These are phyloP conservation scores for Yponomeuta cagnagella DNA, from an alignment of 2,888 invertebrate species.

Conservation along the genomic window DNA sequence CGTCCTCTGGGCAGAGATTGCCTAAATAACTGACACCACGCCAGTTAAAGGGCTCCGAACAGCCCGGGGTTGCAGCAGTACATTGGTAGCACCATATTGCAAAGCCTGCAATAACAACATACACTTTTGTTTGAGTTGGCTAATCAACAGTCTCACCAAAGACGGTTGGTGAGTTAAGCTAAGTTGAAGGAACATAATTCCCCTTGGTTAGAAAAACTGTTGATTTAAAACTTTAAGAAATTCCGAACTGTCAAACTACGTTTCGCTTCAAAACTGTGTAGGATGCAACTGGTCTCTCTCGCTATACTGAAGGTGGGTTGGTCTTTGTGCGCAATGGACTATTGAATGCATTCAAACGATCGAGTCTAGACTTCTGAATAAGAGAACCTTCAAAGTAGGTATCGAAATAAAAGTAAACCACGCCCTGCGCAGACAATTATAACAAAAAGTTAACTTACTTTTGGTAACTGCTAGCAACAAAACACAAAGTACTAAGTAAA, in stretches of 20 bases:
- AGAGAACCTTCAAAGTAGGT: not conserved
- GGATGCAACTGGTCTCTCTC: too few relatives aligned
- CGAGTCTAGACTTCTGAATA: not conserved
- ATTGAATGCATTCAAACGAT: not conserved
- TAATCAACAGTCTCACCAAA: not conserved
- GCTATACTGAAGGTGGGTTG: not conserved
- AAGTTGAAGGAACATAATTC: too few relatives aligned
- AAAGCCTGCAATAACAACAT: conserved; percentile 52
- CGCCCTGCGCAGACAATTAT: not conserved
- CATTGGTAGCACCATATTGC: conserved; percentile 93
- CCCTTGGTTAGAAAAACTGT: too few relatives aligned
- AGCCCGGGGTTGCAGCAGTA: conserved; percentile 92
- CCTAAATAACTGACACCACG: conserved; percentile 82
- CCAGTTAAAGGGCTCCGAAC: conserved; percentile 90
- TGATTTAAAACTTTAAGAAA: too few relatives aligned
- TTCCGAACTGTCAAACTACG: too few relatives aligned
- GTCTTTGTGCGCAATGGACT: not conserved
- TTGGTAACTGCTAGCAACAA: not conserved
- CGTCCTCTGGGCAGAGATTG: conserved; percentile 85
- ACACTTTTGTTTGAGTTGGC: not conserved
- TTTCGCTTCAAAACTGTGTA: too few relatives aligned
- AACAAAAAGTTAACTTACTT: not conserved
- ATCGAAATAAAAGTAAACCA: not conserved
- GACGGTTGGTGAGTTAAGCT: not conserved
- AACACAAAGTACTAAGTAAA: not conserved